A percentile compares a stretch with the other conserved stretches of the same genome.
Conservation (phyloP, 1,140 invertebrate genomes). For the Rhopalosiphum padi region DNA sequence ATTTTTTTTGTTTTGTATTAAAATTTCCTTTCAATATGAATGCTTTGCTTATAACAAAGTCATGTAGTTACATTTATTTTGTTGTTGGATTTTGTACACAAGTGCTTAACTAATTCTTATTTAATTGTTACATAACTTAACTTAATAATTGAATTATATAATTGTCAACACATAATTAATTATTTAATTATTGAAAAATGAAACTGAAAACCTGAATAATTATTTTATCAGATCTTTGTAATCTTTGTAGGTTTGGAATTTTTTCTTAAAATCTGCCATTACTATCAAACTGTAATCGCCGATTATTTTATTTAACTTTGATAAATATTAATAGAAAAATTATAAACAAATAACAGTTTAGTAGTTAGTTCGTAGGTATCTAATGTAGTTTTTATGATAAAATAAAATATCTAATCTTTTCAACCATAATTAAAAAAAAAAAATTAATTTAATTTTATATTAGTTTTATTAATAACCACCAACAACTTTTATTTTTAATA, state of each 20-base stretch:
- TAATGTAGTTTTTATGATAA: background rate
- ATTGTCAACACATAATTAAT: no score
- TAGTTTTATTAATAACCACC: background rate
- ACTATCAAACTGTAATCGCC: background rate
- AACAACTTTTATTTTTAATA: background rate
- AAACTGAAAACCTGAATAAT: background rate
- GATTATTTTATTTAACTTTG: background rate
- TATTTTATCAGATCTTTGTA: background rate
- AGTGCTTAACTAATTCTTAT: background rate
- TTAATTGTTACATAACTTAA: background rate
- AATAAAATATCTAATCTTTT: background rate
- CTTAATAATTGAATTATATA: no score
- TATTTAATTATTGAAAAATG: background rate
- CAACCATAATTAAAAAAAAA: background rate
- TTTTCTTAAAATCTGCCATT: background rate
- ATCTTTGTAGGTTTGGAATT: background rate
- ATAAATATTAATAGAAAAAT: background rate
- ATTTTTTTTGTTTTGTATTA: background rate
- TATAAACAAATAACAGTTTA: background rate
- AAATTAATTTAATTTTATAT: background rate
- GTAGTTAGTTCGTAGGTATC: background rate
- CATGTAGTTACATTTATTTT: background rate
- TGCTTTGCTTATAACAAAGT: background rate
- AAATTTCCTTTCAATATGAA: background rate
- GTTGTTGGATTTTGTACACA: background rate